A percentile compares a stretch with the other conserved stretches of the same genome.
These are phyloP conservation scores for Amphipyra berbera DNA, from an alignment of 2,888 invertebrate genomes.

Conservation along the genomic window DNA sequence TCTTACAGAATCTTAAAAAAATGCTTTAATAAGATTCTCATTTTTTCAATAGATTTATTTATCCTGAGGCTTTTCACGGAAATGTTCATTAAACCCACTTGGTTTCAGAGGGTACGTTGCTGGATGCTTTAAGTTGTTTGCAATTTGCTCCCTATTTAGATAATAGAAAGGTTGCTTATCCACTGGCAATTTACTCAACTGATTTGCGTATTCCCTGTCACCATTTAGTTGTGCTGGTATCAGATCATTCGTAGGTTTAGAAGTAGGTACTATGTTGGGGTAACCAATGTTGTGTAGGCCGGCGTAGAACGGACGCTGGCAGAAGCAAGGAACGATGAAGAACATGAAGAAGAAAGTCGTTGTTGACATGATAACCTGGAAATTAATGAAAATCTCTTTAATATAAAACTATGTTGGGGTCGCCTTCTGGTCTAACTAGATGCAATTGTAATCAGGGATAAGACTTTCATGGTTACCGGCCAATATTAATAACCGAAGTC, in stretches of 20 bases:
- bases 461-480: too few relatives aligned
- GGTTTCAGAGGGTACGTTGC: slow-evolving; percentile 43
- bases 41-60: neutral
- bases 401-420: neutral
- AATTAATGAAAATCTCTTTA: neutral
- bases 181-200: slow-evolving; percentile 81
- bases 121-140: slow-evolving; percentile 35
- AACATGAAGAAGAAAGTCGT: slow-evolving; percentile 40
- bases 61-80: neutral
- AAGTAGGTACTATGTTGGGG: slow-evolving; percentile 44
- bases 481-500: too few relatives aligned
- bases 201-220: slow-evolving; percentile 38
- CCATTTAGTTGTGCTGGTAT: slow-evolving; percentile 2
- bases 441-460: too few relatives aligned
- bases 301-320: slow-evolving; percentile 61
- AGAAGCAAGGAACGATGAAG: slow-evolving; percentile 36
- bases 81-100: slow-evolving; percentile 46
- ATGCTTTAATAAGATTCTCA: neutral
- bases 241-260: too few relatives aligned
- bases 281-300: slow-evolving; percentile 58
- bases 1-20: too few relatives aligned
- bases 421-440: too few relatives aligned
- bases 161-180: slow-evolving; percentile 64
- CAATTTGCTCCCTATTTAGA: slow-evolving; percentile 54
- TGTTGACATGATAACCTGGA: slow-evolving; percentile 43